Conservation (phyloP, 2,888 invertebrate genomes). For the Opisthograptis luteolata region DNA sequence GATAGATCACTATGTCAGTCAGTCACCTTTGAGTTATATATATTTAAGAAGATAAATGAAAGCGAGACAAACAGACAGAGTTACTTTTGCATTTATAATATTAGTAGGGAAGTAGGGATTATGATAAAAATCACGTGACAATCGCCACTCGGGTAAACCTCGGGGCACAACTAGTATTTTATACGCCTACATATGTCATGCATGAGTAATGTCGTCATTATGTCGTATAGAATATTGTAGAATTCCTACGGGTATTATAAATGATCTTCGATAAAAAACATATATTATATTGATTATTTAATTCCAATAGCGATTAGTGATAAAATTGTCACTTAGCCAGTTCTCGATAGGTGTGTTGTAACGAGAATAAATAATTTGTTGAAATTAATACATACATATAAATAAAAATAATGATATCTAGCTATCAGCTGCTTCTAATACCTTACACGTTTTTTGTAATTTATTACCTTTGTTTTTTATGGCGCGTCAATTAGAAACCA, state of each 20-base stretch:
- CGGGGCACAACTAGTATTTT: too few relatives aligned
- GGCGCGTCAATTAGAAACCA: conserved; percentile 27
- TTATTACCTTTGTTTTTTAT: conserved; percentile 30
- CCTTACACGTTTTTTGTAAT: conserved; percentile 14
- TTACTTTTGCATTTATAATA: too few relatives aligned
- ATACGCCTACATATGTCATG: too few relatives aligned
- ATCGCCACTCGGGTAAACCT: too few relatives aligned
- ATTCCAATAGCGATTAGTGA: neutral
- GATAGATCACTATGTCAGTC: too few relatives aligned
- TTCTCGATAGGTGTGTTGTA: neutral
- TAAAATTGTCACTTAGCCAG: neutral
- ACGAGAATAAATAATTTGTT: neutral
- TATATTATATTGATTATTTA: neutral
- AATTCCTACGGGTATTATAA: neutral
- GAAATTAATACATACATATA: too few relatives aligned
- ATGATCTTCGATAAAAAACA: neutral
- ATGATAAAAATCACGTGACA: too few relatives aligned
- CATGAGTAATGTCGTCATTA: too few relatives aligned
- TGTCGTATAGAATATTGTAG: neutral
- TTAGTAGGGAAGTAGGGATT: too few relatives aligned
- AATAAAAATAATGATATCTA: neutral
- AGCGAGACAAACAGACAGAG: too few relatives aligned
- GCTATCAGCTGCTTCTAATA: neutral
- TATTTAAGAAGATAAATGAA: too few relatives aligned
- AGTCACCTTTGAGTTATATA: too few relatives aligned